phyloP scores from a whole-genome alignment of 2,113 vertebrate genomes.

The Mohoua ochrocephala region DNA sequence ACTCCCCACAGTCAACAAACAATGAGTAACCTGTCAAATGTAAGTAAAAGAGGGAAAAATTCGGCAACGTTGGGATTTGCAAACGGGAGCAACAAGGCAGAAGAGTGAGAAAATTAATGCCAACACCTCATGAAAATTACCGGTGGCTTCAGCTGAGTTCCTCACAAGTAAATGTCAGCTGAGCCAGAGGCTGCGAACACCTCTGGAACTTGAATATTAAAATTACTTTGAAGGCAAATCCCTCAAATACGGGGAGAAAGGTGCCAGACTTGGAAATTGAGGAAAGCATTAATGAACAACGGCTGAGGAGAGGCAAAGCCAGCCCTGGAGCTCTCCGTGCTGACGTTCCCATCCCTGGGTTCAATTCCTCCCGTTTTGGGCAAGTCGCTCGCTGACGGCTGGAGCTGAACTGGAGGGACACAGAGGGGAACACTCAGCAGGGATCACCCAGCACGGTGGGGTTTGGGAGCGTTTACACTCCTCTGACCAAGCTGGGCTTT shows the following conservation, averaged over 20 bases:
- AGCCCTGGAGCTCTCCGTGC: background rate
- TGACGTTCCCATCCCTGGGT: background rate
- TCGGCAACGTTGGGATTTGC: background rate
- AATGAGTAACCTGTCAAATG: background rate
- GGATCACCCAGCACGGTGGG: background rate
- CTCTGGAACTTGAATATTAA: background rate
- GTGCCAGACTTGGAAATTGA: background rate
- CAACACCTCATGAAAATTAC: background rate
- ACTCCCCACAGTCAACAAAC: background rate
- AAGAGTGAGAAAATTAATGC: background rate
- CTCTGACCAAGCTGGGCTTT: background rate
- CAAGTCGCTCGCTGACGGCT: background rate
- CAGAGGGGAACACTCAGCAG: background rate
- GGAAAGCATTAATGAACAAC: background rate
- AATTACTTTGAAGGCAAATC: background rate
- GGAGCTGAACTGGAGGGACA: background rate
- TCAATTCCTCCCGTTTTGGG: background rate
- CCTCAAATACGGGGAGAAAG: background rate
- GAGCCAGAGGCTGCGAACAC: background rate
- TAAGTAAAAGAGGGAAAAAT: background rate
- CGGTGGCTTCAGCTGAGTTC: background rate
- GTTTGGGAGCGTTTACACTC: background rate
- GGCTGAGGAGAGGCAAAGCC: background rate
- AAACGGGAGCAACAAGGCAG: background rate
- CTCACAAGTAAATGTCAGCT: background rate